Conservation (phyloP, 1,140 invertebrate genomes). For the Pogonomyrmex californicus region DNA sequence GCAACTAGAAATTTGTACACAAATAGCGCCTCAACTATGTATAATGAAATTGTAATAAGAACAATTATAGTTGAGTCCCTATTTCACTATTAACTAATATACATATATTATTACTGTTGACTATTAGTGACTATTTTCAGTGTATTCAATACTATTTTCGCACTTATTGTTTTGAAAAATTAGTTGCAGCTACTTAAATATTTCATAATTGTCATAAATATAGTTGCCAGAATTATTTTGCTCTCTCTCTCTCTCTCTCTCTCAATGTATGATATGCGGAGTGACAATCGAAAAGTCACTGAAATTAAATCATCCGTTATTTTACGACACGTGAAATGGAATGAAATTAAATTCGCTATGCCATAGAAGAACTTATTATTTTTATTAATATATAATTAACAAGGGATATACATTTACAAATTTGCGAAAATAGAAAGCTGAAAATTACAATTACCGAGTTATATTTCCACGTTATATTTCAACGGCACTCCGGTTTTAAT, state of each 20-base stretch:
- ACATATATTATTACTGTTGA: no score
- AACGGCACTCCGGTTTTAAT: background rate
- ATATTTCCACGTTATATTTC: background rate
- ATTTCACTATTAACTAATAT: no score
- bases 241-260: background rate
- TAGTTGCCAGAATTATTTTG: no score
- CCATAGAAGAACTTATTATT: background rate
- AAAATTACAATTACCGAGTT: background rate
- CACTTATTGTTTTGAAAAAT: no score
- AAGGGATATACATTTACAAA: background rate
- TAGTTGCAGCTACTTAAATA: no score
- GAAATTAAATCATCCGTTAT: background rate
- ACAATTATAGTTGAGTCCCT: no score
- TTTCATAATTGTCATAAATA: no score
- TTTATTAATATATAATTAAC: background rate
- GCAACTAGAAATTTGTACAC: background rate
- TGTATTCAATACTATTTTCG: no score
- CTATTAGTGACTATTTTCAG: no score
- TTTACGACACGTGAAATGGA: background rate
- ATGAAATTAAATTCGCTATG: background rate
- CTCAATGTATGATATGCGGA: no score
- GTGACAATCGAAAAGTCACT: background rate
- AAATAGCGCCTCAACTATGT: no score
- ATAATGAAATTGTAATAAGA: no score
- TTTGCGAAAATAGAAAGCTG: background rate